phyloP scores from a whole-genome alignment of 2,888 invertebrate species.

The Notodromas monacha region DNA sequence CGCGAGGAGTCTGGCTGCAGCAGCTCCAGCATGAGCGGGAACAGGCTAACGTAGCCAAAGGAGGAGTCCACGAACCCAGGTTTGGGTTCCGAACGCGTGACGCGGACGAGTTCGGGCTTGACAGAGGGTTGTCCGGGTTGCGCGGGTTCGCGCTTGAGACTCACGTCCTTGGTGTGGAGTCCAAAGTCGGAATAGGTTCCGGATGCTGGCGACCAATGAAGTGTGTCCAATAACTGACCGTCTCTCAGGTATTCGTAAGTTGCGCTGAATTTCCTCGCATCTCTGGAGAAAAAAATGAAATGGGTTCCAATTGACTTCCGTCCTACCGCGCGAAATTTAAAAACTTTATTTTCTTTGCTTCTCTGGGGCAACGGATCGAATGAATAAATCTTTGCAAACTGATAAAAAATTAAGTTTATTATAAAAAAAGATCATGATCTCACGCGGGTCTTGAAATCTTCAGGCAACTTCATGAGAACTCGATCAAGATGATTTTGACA shows the following conservation, averaged over 20 bases:
- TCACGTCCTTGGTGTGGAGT: slow-evolving; percentile 54
- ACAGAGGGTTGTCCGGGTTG: slow-evolving; percentile 14
- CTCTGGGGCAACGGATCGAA: too few relatives aligned
- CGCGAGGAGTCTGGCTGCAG: slow-evolving; percentile 47
- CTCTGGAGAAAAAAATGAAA: too few relatives aligned
- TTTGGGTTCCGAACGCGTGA: slow-evolving; percentile 34
- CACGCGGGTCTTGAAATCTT: too few relatives aligned
- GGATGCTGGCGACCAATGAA: slow-evolving; percentile 50
- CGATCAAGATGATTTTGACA: too few relatives aligned
- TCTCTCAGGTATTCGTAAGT: slow-evolving; percentile 37
- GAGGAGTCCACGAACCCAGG: slow-evolving; percentile 37
- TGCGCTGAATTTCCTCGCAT: too few relatives aligned
- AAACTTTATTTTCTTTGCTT: too few relatives aligned
- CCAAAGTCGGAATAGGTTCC: slow-evolving; percentile 73
- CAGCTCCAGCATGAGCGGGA: slow-evolving; percentile 63
- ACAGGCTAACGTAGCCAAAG: slow-evolving; percentile 83
- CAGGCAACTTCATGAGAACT: too few relatives aligned
- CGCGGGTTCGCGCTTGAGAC: slow-evolving; percentile 27
- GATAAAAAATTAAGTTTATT: too few relatives aligned
- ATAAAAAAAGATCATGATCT: too few relatives aligned
- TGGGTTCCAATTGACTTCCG: too few relatives aligned
- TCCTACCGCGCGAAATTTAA: too few relatives aligned
- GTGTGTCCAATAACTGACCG: slow-evolving; percentile 35
- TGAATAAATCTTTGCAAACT: too few relatives aligned
- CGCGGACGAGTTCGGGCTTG: slow-evolving; percentile 24